Evolutionary conservation across 1,140 invertebrate genomes (phyloP).

Genomic region (Heliconius melpomene): DNA sequence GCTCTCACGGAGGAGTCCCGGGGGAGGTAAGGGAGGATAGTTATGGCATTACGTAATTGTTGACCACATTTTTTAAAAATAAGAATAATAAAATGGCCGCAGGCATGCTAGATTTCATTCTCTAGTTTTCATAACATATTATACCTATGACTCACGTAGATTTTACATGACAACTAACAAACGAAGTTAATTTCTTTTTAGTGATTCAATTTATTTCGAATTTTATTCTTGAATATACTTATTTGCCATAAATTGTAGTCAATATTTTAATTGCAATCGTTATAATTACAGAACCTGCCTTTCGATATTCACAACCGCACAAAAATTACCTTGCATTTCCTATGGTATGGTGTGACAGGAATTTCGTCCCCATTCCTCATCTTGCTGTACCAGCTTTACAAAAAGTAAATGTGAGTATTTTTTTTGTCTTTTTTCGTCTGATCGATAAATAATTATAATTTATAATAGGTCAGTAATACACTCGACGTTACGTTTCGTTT

Average conservation of each 20-base stretch:
- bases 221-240: too few species aligned
- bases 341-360: slow-evolving; percentile 87
- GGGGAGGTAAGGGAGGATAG: slow-evolving; percentile 80
- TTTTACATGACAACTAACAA: neutral
- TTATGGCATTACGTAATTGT: slow-evolving; percentile 33
- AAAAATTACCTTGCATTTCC: slow-evolving; percentile 85
- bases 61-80: neutral
- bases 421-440: neutral
- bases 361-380: slow-evolving; percentile 87
- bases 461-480: too few species aligned
- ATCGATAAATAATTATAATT: too few species aligned
- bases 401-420: slow-evolving; percentile 66
- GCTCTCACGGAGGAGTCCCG: slow-evolving; percentile 83
- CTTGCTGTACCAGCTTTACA: slow-evolving; percentile 87
- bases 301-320: slow-evolving; percentile 86
- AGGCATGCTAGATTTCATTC: neutral
- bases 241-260: too few species aligned
- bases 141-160: neutral
- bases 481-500: too few species aligned
- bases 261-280: neutral
- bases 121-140: neutral
- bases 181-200: neutral
- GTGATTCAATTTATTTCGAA: too few species aligned
- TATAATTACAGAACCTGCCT: slow-evolving; percentile 87
- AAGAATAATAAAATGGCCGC: neutral